Evolutionary conservation across 2,888 invertebrate genomes (phyloP), one percentile per base, ranked within the genome.

Genomic region (Orchesellides sinensis): DNA sequence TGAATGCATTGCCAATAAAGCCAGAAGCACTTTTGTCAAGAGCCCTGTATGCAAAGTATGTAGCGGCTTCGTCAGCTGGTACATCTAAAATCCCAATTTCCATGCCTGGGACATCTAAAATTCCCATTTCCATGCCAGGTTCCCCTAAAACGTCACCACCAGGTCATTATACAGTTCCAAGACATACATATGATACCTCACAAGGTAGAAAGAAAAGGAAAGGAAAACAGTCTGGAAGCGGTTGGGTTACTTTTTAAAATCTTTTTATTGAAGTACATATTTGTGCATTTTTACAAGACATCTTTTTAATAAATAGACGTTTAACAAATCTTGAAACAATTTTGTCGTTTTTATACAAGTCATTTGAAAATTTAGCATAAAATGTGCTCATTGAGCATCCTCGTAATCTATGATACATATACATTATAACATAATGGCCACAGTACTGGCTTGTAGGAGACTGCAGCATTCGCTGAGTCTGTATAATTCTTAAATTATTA

Each of bases 341-440:
- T n/a, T 21, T 47, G 19, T 77, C 77, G 23, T 77, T 77, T 17
- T 45, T 45, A 0, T 47, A n/a, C 4, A 59, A 59, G 35, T 77
- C 45, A 68, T 56, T 68, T 52, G 35, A 65, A 68, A 54, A 66
- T 8, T 29, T 45, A 14, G 12, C 45, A 47, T 77, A 77, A 29
- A 68, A 68, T 0, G 32, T 14, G 1, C 25, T 0, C 14, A 40
- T 17, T 5, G 68, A 68, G 29, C 68, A 66, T 1, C 47, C 47
- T 21, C n/a, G 21, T 23, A 77, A 29, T 21, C 77, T 66, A 10
- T 77, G 23, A 47, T 23, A 23, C 47, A 77, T 23, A 23, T 66
- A 77, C 17, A 23, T n/a, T n/a, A 77, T 27, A 35, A 77, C 68
- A 68, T 77, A 77, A 8, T 45, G 17, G 0, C 77, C 77, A 32